Evolutionary conservation across 2,797 vertebrate genomes (phyloP).

Genomic region (Nasua narica): DNA sequence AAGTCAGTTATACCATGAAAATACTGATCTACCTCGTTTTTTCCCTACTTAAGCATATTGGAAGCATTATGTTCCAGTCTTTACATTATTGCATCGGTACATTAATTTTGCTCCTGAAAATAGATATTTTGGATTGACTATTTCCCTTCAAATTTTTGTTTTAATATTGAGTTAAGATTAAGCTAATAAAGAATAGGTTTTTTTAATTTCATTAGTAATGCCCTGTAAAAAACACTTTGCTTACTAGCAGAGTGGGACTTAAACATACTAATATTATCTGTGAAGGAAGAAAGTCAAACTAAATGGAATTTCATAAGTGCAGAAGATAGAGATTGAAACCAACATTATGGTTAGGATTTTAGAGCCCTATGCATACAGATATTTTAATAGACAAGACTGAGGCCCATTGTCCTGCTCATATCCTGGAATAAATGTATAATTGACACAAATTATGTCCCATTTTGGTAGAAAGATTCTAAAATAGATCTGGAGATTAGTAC

Average conservation of each 20-base stretch:
- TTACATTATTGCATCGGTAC: background rate
- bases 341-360: background rate
- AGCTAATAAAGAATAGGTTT: background rate
- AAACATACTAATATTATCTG: background rate
- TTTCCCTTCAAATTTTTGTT: background rate
- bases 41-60: background rate
- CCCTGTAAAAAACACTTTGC: background rate
- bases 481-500: background rate
- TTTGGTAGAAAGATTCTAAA: background rate
- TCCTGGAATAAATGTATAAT: background rate
- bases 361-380: background rate
- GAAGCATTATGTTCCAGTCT: background rate
- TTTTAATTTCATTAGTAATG: constrained; percentile 5
- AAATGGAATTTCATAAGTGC: background rate
- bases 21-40: background rate
- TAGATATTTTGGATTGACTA: background rate
- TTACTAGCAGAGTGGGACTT: background rate
- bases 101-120: background rate
- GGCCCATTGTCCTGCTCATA: background rate
- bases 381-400: background rate
- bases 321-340: background rate
- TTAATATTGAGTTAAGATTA: background rate
- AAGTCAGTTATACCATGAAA: constrained; percentile 21
- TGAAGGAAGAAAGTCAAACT: background rate
- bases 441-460: background rate